phyloP scores from a whole-genome alignment of 2,113 vertebrate genomes.

The Terrapene triunguis region DNA sequence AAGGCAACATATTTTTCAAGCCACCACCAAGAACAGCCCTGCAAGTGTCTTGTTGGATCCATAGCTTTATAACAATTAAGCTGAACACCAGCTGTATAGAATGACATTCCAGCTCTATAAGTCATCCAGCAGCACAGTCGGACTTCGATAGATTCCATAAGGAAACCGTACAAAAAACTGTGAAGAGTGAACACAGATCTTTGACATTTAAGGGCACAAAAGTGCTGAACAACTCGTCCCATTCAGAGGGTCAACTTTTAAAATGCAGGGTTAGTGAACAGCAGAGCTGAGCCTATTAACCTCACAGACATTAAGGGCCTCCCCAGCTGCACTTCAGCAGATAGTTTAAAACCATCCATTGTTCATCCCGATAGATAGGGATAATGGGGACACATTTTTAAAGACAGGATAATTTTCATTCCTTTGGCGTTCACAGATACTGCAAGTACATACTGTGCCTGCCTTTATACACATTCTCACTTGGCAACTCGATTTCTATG shows the following conservation, averaged over 20 bases:
- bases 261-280: not conserved
- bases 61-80: conserved; percentile 48
- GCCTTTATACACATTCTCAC: not conserved
- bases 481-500: not conserved
- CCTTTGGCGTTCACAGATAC: not conserved
- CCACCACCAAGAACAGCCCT: conserved; percentile 32
- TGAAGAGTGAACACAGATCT: not conserved
- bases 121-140: conserved; percentile 18
- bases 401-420: not conserved
- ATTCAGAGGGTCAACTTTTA: not conserved
- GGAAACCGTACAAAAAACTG: not conserved
- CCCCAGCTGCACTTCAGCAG: not conserved
- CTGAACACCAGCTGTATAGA: conserved; percentile 34
- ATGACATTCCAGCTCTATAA: conserved; percentile 25
- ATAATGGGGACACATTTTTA: not conserved
- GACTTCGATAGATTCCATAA: not conserved
- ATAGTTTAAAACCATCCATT: conserved; percentile 13
- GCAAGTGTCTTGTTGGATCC: conserved; percentile 51
- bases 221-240: not conserved
- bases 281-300: conserved; percentile 25
- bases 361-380: not conserved
- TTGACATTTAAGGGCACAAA: not conserved
- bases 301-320: conserved; percentile 19
- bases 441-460: not conserved
- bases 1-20: conserved; percentile 62